Conservation (phyloP, 2,888 invertebrate species). For the Pecten maximus region DNA sequence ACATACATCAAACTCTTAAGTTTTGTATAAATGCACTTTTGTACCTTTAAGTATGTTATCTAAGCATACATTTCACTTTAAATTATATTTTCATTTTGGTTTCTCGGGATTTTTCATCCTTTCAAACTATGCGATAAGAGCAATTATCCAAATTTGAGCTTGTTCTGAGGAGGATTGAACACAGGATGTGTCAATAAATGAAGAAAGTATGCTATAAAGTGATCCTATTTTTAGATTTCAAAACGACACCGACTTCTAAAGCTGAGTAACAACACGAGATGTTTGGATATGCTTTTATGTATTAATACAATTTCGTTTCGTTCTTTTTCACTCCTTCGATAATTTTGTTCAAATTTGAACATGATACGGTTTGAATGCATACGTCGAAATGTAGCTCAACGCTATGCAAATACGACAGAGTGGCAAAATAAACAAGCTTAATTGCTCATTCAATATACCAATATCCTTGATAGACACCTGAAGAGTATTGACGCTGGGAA, state of each 20-base stretch:
- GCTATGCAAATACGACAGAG: background rate
- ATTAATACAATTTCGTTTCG: constrained; percentile 3
- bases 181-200: background rate
- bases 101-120: background rate
- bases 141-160: background rate
- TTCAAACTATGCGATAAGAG: background rate
- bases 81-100: background rate
- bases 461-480: background rate
- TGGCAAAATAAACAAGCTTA: background rate
- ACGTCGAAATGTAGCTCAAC: background rate
- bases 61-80: background rate
- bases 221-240: background rate
- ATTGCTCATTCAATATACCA: constrained; percentile 28
- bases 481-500: background rate
- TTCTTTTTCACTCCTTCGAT: constrained; percentile 4
- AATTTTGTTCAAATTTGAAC: constrained; percentile 33
- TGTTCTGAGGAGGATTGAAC: background rate
- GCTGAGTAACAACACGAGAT: background rate
- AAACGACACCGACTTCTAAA: background rate
- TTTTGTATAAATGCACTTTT: background rate
- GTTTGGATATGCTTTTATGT: background rate
- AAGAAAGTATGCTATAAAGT: background rate
- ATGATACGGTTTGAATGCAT: constrained; percentile 33
- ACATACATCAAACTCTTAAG: background rate
- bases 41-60: background rate